These are phyloP conservation scores for Acanthoscelides obtectus DNA, from an alignment of 2,888 invertebrate species.

Conservation along the genomic window DNA sequence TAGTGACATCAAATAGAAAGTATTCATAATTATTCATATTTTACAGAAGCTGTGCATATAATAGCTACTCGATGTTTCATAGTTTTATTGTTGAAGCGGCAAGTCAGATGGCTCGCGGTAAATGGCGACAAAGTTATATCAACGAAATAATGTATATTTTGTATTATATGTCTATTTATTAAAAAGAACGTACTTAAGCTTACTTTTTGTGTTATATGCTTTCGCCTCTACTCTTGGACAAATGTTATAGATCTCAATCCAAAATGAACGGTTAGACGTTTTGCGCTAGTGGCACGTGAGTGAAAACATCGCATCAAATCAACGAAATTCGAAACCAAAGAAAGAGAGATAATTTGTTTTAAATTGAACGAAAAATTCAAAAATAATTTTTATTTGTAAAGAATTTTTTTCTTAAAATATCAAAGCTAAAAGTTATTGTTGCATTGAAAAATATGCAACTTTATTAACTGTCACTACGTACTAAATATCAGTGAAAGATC, in stretches of 20 bases:
- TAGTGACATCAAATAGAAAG: no score
- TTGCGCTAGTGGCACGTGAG: constrained; percentile 1
- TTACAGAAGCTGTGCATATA: no score
- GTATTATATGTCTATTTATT: constrained; percentile 20
- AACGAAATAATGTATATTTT: constrained; percentile 19
- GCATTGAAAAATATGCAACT: no score
- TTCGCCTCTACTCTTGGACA: constrained; percentile 25
- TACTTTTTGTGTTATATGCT: constrained; percentile 20
- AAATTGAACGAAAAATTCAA: no score
- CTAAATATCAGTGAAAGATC: no score
- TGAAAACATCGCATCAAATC: constrained; percentile 18
- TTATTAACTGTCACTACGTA: no score
- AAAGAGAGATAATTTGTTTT: no score
- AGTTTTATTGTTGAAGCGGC: not conserved
- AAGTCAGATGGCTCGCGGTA: not conserved
- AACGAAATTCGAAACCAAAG: not conserved
- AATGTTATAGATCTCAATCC: constrained; percentile 36
- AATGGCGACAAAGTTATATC: not conserved
- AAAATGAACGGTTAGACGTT: not conserved
- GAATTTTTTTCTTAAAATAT: no score
- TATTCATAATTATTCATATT: no score
- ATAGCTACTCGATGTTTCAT: not conserved
- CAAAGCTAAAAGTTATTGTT: no score
- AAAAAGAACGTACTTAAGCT: constrained; percentile 20
- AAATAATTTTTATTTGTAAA: no score